These are phyloP conservation scores for Chymomyza caudatula DNA, from an alignment of 2,888 invertebrate genomes.

Conservation along the genomic window DNA sequence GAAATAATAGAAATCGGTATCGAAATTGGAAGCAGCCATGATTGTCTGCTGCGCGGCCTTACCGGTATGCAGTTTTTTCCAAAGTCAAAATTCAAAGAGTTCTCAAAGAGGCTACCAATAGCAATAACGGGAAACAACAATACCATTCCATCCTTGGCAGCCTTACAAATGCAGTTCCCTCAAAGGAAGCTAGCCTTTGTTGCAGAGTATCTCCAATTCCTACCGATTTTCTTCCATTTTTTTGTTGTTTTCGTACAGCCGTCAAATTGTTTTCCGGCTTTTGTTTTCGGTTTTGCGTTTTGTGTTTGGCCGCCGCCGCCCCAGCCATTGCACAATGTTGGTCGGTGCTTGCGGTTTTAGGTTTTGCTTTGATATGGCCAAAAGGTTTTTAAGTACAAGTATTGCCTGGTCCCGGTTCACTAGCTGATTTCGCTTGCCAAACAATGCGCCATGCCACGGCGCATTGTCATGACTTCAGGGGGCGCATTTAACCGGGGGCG, in stretches of 20 bases:
- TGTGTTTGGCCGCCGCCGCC: conserved; percentile 15
- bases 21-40: no score
- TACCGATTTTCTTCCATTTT: not conserved
- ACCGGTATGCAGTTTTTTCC: no score
- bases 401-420: not conserved
- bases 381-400: not conserved
- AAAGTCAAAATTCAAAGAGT: no score
- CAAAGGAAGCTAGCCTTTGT: not conserved
- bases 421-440: not conserved
- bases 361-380: conserved; percentile 4
- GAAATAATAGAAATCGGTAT: no score
- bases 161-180: no score
- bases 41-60: no score
- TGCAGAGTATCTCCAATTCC: not conserved
- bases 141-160: no score
- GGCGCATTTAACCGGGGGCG: not conserved
- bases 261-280: conserved; percentile 72
- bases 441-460: not conserved
- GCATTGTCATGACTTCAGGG: not conserved
- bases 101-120: no score
- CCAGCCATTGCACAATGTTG: conserved; percentile 8
- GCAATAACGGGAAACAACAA: no score
- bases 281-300: conserved; percentile 50
- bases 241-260: conserved; percentile 24
- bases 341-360: not conserved